Conservation (phyloP, 92 coral and sea anemone genomes). For the Hydrozoanthus gracilis region DNA sequence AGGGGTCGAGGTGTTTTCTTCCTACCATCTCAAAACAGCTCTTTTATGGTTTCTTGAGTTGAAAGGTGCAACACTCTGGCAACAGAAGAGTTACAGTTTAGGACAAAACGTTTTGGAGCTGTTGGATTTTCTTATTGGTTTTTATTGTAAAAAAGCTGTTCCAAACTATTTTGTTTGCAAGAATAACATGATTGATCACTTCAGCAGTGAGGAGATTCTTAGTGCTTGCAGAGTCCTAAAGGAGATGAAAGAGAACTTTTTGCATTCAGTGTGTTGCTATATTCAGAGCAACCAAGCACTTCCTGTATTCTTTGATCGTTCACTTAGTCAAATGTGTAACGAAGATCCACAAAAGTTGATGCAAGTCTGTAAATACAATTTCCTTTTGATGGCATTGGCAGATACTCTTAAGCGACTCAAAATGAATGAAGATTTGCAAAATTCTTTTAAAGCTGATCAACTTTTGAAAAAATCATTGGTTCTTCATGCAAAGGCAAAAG, state of each 20-base stretch:
- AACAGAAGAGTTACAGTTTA: constrained; percentile 51
- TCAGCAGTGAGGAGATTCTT: constrained; percentile 56
- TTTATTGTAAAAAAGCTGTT: constrained; percentile 54
- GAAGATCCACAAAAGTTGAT: constrained; percentile 60
- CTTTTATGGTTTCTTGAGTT: constrained; percentile 78
- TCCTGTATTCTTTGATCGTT: constrained; percentile 71
- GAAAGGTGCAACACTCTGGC: constrained; percentile 42
- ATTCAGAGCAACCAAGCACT: constrained; percentile 69
- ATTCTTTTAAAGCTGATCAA: constrained; percentile 33
- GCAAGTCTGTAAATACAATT: constrained; percentile 77
- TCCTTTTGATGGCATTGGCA: constrained; percentile 76
- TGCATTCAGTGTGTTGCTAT: constrained; percentile 66
- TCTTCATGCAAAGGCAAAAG: constrained; percentile 51
- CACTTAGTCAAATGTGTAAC: constrained; percentile 52
- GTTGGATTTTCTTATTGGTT: constrained; percentile 58
- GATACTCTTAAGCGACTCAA: constrained; percentile 53
- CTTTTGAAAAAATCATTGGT: constrained; percentile 60
- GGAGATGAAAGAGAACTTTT: constrained; percentile 61
- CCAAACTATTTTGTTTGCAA: constrained; percentile 73
- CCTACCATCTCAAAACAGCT: constrained; percentile 80
- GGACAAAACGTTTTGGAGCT: constrained; percentile 63
- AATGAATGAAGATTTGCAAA: constrained; percentile 35
- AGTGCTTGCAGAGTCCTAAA: constrained; percentile 60
- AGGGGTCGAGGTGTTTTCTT: constrained; percentile 65
- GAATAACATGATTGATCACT: constrained; percentile 85